Evolutionary conservation across 1,140 invertebrate species (phyloP).

Genomic region (Rhagoletis zephyria): DNA sequence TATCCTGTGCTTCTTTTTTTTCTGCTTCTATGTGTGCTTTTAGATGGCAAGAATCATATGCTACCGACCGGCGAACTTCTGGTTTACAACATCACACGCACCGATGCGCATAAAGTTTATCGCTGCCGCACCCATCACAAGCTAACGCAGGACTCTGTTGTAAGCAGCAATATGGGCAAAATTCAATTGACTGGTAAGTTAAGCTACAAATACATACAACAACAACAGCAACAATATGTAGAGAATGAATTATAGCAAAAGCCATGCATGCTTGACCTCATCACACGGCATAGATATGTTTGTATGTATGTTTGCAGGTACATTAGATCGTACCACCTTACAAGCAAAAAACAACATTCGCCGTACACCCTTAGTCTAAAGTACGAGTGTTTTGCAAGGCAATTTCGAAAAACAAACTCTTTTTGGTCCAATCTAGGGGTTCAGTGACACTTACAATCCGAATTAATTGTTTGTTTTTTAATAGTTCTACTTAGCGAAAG

Average conservation of each 20-base stretch:
- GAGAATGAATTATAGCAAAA: neutral
- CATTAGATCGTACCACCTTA: neutral
- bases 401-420: no score
- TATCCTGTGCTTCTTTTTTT: conserved; percentile 62
- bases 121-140: conserved; percentile 69
- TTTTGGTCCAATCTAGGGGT: no score
- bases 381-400: no score
- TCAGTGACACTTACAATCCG: no score
- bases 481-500: no score
- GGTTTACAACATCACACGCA: conserved; percentile 82
- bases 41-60: conserved; percentile 85
- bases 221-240: neutral
- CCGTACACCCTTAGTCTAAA: neutral
- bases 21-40: neutral
- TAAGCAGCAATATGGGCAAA: conserved; percentile 79
- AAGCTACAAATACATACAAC: neutral
- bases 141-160: conserved; percentile 76
- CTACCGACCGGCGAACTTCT: conserved; percentile 84
- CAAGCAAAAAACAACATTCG: neutral
- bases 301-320: neutral
- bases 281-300: neutral
- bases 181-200: conserved; percentile 81
- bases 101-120: conserved; percentile 77
- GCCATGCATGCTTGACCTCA: neutral
- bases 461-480: no score